These are phyloP conservation scores for Suricata suricatta DNA, from an alignment of 2,113 vertebrate species.

Conservation along the genomic window DNA sequence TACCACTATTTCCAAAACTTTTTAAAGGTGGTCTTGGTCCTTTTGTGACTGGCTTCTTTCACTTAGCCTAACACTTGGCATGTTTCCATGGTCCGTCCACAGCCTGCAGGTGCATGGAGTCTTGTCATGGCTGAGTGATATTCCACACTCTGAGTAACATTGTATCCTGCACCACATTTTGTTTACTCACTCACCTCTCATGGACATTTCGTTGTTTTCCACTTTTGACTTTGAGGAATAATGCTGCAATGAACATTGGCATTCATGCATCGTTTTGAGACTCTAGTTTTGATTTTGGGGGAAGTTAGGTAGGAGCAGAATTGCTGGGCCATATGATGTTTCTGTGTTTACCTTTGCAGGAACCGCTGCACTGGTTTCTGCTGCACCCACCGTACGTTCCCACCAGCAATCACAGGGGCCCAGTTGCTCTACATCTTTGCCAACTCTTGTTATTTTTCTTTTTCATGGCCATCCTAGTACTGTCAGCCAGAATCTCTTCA, in stretches of 20 bases:
- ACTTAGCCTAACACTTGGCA: neutral
- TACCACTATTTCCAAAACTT: neutral
- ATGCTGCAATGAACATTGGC: neutral
- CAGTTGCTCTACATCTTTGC: neutral
- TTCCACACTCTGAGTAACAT: neutral
- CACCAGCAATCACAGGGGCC: neutral
- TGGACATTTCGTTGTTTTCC: neutral
- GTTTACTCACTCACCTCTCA: neutral
- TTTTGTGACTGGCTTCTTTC: neutral
- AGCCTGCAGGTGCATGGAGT: neutral
- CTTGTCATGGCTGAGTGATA: neutral
- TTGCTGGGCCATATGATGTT: neutral
- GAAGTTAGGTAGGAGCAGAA: neutral
- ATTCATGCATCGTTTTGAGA: neutral
- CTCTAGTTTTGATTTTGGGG: neutral
- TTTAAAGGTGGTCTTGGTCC: neutral
- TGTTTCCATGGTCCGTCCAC: neutral
- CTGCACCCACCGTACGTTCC: neutral
- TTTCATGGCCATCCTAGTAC: neutral
- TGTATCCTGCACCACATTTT: neutral
- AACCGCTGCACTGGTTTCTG: neutral
- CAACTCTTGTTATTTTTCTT: neutral
- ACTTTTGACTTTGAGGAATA: neutral
- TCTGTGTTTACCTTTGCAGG: neutral
- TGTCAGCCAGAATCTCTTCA: neutral